phyloP scores from a whole-genome alignment of 2,888 invertebrate genomes.

The Drosophila paucipuncta region DNA sequence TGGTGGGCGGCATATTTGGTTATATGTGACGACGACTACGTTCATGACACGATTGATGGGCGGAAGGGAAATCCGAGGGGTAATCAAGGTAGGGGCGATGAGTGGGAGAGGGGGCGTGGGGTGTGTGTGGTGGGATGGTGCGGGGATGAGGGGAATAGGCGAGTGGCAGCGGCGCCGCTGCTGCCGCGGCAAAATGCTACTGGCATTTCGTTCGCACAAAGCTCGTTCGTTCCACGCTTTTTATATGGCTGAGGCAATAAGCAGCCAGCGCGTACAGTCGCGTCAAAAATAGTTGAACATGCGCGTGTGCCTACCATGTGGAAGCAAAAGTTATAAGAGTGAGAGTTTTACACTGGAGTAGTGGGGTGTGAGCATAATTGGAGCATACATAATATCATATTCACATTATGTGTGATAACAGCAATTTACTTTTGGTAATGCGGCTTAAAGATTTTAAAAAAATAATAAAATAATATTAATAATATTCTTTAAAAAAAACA shows the following conservation, averaged over 20 bases:
- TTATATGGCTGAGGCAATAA: slow-evolving; percentile 74
- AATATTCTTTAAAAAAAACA: background rate
- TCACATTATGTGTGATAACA: background rate
- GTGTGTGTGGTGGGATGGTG: background rate
- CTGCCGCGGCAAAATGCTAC: slow-evolving; percentile 76
- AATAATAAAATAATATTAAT: background rate
- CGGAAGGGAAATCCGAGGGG: slow-evolving; percentile 21
- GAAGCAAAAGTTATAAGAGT: slow-evolving; percentile 5
- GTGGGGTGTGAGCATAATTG: slow-evolving; percentile 8
- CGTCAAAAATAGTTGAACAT: slow-evolving; percentile 78
- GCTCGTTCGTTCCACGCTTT: slow-evolving; percentile 77
- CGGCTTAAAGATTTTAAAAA: background rate
- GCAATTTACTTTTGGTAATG: background rate
- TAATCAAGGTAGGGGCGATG: slow-evolving; percentile 15
- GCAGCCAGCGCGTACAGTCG: slow-evolving; percentile 69
- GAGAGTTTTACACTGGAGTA: slow-evolving; percentile 19
- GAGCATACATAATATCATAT: background rate
- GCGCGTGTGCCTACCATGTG: slow-evolving; percentile 59
- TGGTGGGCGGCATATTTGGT: slow-evolving; percentile 60
- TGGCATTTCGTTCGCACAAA: slow-evolving; percentile 80
- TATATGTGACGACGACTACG: slow-evolving; percentile 55
- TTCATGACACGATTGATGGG: slow-evolving; percentile 40
- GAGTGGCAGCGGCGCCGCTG: slow-evolving; percentile 61
- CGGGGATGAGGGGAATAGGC: slow-evolving; percentile 5
- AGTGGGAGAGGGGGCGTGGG: background rate